Percentiles rank a stretch among this genome's conserved stretches.
Conservation (phyloP, 2,797 vertebrate species). For the Galago senegalensis region DNA sequence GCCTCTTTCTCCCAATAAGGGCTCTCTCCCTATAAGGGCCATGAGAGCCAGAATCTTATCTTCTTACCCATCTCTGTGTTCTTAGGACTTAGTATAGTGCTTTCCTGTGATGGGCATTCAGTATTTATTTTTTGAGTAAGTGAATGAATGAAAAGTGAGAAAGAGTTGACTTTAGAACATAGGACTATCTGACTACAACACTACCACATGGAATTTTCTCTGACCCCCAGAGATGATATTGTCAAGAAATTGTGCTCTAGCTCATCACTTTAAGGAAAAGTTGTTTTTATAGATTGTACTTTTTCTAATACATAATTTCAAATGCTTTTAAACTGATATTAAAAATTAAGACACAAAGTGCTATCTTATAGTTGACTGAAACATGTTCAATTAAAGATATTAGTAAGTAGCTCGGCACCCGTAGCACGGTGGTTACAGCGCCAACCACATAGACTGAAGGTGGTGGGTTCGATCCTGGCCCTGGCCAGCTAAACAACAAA, state of each 20-base stretch:
- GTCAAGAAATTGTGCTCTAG: not conserved
- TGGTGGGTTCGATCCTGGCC: no score
- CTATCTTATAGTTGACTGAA: not conserved
- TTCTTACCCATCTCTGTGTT: not conserved
- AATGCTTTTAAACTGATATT: slow-evolving; percentile 38
- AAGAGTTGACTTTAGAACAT: not conserved
- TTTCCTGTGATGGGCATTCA: not conserved
- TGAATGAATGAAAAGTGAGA: not conserved
- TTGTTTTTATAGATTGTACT: not conserved
- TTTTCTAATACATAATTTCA: slow-evolving; percentile 36
- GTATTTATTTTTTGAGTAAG: not conserved
- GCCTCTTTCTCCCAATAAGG: not conserved
- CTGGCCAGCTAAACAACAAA: no score
- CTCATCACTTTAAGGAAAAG: slow-evolving; percentile 45
- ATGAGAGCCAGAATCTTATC: not conserved
- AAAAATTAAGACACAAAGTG: slow-evolving; percentile 30
- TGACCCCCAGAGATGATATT: not conserved
- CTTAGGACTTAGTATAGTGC: not conserved
- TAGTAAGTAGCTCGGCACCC: not conserved
- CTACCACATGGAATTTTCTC: not conserved
- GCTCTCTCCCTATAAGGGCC: not conserved
- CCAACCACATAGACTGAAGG: no score
- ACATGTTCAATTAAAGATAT: not conserved
- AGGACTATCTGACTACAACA: not conserved
- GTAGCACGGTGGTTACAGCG: no score